These are phyloP conservation scores for Chydorus sphaericus DNA, from an alignment of 2,888 invertebrate genomes.

Conservation along the genomic window DNA sequence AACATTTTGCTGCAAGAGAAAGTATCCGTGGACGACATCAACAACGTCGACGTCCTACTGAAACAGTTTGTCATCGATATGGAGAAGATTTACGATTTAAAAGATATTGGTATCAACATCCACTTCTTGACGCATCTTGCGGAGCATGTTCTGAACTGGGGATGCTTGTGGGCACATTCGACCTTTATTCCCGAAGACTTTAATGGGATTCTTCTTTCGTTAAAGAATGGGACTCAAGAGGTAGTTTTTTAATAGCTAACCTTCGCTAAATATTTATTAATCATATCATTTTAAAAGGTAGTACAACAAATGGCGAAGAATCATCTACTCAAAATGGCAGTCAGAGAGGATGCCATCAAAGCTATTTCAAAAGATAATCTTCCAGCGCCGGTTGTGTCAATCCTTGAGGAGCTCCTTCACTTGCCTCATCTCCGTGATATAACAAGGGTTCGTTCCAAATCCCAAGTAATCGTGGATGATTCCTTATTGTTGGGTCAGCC, in stretches of 20 bases:
- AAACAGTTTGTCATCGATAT: background rate
- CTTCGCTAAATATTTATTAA: no score
- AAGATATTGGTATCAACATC: background rate
- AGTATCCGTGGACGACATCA: background rate
- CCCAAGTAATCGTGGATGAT: background rate
- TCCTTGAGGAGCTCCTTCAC: no score
- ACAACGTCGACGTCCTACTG: background rate
- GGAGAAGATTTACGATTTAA: background rate
- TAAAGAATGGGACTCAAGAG: background rate
- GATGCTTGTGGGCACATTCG: slow-evolving; percentile 1
- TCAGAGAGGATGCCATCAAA: background rate
- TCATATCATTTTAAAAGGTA: no score
- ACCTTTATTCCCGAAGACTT: slow-evolving; percentile 8
- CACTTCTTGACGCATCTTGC: slow-evolving; percentile 1
- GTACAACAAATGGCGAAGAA: background rate
- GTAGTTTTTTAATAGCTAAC: no score
- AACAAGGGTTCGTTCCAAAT: no score
- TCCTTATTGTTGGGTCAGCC: background rate
- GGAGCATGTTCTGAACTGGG: background rate
- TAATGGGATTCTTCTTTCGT: background rate
- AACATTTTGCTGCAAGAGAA: background rate
- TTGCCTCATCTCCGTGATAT: no score
- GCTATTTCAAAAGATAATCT: no score
- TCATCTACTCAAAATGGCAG: background rate
- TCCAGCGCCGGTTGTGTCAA: no score